Conservation (phyloP, 2,113 vertebrate genomes). For the Alaudala cheleensis region DNA sequence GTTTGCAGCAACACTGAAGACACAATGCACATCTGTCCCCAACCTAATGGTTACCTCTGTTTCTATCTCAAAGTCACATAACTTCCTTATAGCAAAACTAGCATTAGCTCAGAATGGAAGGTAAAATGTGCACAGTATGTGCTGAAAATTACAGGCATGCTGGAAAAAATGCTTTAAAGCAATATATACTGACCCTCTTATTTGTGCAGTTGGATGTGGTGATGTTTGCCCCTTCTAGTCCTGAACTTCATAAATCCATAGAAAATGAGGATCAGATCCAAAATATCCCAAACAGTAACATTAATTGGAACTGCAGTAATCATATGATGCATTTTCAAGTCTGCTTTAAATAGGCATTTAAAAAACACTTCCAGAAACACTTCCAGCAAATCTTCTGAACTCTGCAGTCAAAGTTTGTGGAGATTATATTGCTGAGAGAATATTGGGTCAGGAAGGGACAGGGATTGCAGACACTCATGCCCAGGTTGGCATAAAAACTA, state of each 20-base stretch:
- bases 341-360: not conserved
- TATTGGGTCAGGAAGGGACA: not conserved
- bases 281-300: not conserved
- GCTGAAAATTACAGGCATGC: not conserved
- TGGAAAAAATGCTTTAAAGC: not conserved
- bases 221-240: not conserved
- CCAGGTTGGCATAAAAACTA: not conserved
- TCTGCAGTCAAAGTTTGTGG: not conserved
- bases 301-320: not conserved
- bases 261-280: not conserved
- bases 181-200: not conserved
- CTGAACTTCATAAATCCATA: not conserved
- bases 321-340: not conserved
- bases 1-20: conserved; percentile 59
- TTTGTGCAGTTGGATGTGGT: not conserved
- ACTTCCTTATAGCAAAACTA: not conserved
- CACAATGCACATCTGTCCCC: not conserved
- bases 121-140: not conserved
- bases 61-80: not conserved
- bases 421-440: not conserved
- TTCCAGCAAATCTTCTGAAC: not conserved
- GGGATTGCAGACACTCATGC: fast-evolving
- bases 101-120: not conserved
- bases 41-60: not conserved
- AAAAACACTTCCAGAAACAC: too few species aligned